Evolutionary conservation across 2,797 vertebrate species (phyloP).

Genomic region (Gila robusta): DNA sequence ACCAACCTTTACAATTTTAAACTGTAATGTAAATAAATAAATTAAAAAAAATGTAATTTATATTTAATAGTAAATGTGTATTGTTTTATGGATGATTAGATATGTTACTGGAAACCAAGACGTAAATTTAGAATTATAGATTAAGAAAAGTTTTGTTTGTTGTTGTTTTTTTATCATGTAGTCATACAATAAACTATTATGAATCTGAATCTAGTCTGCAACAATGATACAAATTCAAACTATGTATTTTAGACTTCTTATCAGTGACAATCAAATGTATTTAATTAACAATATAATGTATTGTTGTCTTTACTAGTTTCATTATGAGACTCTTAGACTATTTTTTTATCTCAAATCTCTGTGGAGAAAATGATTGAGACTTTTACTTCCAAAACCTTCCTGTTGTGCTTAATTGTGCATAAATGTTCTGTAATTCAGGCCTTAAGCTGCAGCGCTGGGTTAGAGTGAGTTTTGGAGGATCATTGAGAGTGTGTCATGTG

Average conservation of each 20-base stretch:
- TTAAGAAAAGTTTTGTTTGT: background rate
- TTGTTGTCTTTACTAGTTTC: background rate
- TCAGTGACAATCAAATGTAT: background rate
- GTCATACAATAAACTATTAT: background rate
- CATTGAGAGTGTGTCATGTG: conserved; percentile 23
- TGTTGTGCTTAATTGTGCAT: background rate
- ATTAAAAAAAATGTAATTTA: too few relatives aligned
- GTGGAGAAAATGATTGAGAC: too few relatives aligned
- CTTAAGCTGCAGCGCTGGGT: background rate
- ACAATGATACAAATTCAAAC: background rate
- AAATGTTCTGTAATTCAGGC: background rate
- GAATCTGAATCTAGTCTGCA: background rate
- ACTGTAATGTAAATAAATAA: background rate
- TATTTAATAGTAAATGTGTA: too few relatives aligned
- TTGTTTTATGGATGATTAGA: background rate
- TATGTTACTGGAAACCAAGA: background rate
- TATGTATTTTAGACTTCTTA: background rate
- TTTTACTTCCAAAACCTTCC: background rate
- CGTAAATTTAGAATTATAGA: background rate
- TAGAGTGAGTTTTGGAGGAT: conserved; percentile 25
- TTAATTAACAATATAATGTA: background rate
- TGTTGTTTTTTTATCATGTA: background rate
- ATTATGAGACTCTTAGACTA: background rate
- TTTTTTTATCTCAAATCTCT: background rate
- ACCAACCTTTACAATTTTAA: background rate